Conservation (phyloP, 1,140 invertebrate species). For the Leptinotarsa lineolata region DNA sequence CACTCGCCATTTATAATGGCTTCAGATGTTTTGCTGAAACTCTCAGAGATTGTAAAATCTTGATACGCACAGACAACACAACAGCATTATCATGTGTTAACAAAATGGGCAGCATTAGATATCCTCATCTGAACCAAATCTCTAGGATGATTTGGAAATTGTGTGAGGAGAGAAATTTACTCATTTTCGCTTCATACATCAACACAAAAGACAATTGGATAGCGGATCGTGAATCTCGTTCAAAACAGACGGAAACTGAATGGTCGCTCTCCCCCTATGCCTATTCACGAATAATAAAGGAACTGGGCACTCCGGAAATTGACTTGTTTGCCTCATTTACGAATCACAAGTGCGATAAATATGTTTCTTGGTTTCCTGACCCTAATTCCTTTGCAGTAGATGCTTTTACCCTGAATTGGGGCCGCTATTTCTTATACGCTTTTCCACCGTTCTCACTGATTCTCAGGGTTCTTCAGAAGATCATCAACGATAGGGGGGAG, state of each 20-base stretch:
- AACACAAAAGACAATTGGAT: conserved; percentile 22
- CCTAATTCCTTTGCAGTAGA: conserved; percentile 39
- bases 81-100: conserved; percentile 25
- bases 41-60: conserved; percentile 12
- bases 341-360: conserved; percentile 45
- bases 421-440: conserved; percentile 42
- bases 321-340: conserved; percentile 29
- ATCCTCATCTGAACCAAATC: conserved; percentile 35
- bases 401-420: conserved; percentile 47
- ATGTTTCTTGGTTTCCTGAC: conserved; percentile 41
- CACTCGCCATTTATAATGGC: conserved; percentile 20
- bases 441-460: conserved; percentile 48
- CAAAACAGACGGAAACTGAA: conserved; percentile 27
- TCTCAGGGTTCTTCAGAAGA: conserved; percentile 41
- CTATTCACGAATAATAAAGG: conserved; percentile 17
- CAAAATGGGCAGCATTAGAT: conserved; percentile 43
- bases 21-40: conserved; percentile 28
- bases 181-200: conserved; percentile 42
- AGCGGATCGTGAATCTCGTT: conserved; percentile 43
- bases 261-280: conserved; percentile 11
- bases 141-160: conserved; percentile 43
- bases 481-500: conserved; percentile 37
- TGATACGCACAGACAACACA: conserved; percentile 25
- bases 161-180: conserved; percentile 46
- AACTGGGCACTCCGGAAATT: conserved; percentile 24